Conservation (phyloP, 2,113 vertebrate species). For the Tinamus guttatus region DNA sequence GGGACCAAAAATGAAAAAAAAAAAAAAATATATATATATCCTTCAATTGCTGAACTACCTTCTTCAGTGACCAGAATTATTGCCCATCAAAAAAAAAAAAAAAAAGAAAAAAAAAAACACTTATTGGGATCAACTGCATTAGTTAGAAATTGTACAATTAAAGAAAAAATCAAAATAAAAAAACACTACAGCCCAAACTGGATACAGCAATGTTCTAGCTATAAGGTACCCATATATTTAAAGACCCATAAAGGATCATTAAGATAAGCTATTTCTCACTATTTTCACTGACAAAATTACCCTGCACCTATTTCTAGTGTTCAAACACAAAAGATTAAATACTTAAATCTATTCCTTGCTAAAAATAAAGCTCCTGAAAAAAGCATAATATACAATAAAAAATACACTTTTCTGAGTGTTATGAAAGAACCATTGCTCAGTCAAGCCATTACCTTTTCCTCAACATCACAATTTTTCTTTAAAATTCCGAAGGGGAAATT, state of each 20-base stretch:
- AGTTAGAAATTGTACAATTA: not conserved
- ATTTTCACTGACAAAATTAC: slow-evolving; percentile 32
- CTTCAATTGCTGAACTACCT: not conserved
- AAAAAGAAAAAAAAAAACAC: no score
- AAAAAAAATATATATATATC: no score
- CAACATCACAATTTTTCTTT: slow-evolving; percentile 85
- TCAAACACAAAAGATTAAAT: not conserved
- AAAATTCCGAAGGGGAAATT: slow-evolving; percentile 92
- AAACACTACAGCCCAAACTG: not conserved
- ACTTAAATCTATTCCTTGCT: slow-evolving; percentile 2
- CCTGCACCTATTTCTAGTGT: not conserved
- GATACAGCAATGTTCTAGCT: slow-evolving; percentile 7
- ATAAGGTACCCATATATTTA: not conserved
- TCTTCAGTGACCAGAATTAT: not conserved
- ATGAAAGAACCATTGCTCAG: slow-evolving; percentile 93
- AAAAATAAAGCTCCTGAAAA: not conserved
- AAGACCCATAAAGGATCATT: not conserved
- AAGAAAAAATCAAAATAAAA: not conserved
- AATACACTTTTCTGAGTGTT: slow-evolving; percentile 34
- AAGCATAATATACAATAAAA: slow-evolving; percentile 15
- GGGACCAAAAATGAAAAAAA: not conserved
- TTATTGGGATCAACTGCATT: slow-evolving; percentile 12
- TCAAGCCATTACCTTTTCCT: slow-evolving; percentile 89
- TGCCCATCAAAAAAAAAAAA: not conserved
- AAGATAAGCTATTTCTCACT: not conserved